A percentile compares a stretch with the other conserved stretches of the same genome.
These are phyloP conservation scores for Notolabrus celidotus DNA, from an alignment of 2,797 vertebrate species.

Conservation along the genomic window DNA sequence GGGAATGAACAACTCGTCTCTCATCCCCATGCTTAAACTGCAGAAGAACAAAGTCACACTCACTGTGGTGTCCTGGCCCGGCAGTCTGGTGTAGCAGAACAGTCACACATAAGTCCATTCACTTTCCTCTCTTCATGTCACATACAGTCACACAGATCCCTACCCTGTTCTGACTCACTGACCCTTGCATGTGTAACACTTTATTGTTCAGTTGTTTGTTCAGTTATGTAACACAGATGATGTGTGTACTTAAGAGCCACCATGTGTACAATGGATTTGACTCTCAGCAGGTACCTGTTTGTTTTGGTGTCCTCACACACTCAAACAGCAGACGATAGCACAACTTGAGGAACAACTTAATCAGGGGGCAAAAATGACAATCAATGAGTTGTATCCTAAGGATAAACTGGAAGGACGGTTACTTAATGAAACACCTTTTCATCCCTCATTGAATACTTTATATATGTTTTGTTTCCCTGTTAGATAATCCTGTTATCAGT, in stretches of 20 bases:
- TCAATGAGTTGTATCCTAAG: conserved; percentile 55
- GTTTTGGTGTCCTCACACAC: conserved; percentile 18
- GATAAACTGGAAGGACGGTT: conserved; percentile 55
- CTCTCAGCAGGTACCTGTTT: conserved; percentile 12
- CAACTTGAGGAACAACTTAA: conserved; percentile 12
- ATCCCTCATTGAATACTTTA: conserved; percentile 33
- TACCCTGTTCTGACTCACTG: conserved; percentile 19
- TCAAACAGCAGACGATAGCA: conserved; percentile 18
- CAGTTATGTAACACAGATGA: conserved; percentile 13
- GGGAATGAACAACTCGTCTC: conserved; percentile 94
- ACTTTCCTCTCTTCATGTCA: neutral
- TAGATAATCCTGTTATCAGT: conserved; percentile 21
- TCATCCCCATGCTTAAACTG: conserved; percentile 95
- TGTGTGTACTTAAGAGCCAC: conserved; percentile 1
- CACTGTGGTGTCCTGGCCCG: conserved; percentile 94
- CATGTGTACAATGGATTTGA: neutral
- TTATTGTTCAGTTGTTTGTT: conserved; percentile 9
- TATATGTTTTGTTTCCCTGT: conserved; percentile 37
- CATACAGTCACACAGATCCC: conserved; percentile 8
- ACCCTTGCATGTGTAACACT: neutral
- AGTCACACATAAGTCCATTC: neutral
- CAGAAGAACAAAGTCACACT: conserved; percentile 93
- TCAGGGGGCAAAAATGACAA: conserved; percentile 65
- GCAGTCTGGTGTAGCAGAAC: conserved; percentile 87
- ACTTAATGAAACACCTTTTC: conserved; percentile 29